phyloP scores from a whole-genome alignment of 1,140 invertebrate genomes.

The Drosophila mayri region DNA sequence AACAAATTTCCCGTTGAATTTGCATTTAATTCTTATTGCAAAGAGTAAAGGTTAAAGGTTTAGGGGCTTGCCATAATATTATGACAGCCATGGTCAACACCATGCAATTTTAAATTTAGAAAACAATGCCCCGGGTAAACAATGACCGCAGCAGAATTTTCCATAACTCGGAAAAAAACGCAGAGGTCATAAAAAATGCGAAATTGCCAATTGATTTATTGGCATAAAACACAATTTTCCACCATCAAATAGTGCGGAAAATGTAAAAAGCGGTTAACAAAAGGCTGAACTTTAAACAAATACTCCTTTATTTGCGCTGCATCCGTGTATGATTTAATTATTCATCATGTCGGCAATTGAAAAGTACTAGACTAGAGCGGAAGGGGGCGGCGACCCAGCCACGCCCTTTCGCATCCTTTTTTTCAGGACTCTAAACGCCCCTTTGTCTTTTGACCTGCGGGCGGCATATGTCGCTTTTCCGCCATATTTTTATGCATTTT shows the following conservation, averaged over 20 bases:
- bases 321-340: conserved; percentile 72
- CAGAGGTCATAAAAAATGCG: conserved; percentile 22
- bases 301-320: conserved; percentile 36
- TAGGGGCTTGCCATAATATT: conserved; percentile 22
- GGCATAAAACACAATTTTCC: conserved; percentile 69
- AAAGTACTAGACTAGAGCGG: conserved; percentile 10
- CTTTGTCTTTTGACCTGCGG: conserved; percentile 47
- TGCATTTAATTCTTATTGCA: neutral
- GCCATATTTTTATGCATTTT: conserved; percentile 66
- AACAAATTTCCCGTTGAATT: neutral
- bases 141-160: conserved; percentile 24
- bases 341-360: conserved; percentile 59
- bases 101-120: conserved; percentile 46
- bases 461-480: conserved; percentile 65
- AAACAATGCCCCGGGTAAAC: conserved; percentile 32
- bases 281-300: conserved; percentile 63
- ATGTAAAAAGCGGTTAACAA: conserved; percentile 56
- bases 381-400: neutral
- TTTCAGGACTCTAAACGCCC: conserved; percentile 55
- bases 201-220: conserved; percentile 74
- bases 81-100: conserved; percentile 34
- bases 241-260: conserved; percentile 74
- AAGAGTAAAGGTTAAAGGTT: conserved; percentile 24
- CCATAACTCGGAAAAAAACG: conserved; percentile 14
- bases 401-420: conserved; percentile 5